Evolutionary conservation across 2,888 invertebrate species (phyloP).

Genomic region (Acheta domesticus): DNA sequence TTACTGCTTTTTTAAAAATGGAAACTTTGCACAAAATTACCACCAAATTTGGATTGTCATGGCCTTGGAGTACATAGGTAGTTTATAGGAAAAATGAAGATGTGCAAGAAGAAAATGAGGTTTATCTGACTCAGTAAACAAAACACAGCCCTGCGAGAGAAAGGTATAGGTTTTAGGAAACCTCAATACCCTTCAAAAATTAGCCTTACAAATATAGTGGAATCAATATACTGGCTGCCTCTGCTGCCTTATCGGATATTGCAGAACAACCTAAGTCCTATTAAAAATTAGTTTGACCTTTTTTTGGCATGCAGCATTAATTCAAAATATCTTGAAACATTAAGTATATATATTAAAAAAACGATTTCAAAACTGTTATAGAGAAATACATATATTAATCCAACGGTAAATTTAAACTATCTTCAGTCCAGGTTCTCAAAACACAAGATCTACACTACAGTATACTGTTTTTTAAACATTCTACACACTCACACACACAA

Average conservation of each 20-base stretch:
- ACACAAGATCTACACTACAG: conserved; percentile 36
- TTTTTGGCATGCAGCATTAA: conserved; percentile 26
- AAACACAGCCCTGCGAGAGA: conserved; percentile 9
- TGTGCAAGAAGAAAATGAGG: neutral
- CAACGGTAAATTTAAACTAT: conserved; percentile 26
- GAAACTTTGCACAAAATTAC: neutral
- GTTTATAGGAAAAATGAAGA: neutral
- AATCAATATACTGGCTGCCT: conserved; percentile 18
- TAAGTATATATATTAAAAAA: conserved; percentile 19
- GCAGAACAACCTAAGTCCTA: conserved; percentile 18
- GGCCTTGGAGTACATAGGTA: conserved; percentile 9
- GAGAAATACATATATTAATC: conserved; percentile 27
- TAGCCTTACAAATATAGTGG: conserved; percentile 9
- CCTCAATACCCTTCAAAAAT: neutral
- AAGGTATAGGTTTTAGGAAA: conserved; percentile 11
- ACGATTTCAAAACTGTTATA: conserved; percentile 27
- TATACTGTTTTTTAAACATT: conserved; percentile 28
- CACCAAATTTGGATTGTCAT: conserved; percentile 9
- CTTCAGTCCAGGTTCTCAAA: conserved; percentile 32
- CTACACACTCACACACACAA: conserved; percentile 37
- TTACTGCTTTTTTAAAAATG: neutral
- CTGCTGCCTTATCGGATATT: conserved; percentile 18
- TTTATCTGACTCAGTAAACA: conserved; percentile 18
- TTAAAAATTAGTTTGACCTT: neutral
- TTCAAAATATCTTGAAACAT: conserved; percentile 24